These are phyloP conservation scores for Cremastobaeus sp. DNA, from an alignment of 2,888 invertebrate species.

Conservation along the genomic window DNA sequence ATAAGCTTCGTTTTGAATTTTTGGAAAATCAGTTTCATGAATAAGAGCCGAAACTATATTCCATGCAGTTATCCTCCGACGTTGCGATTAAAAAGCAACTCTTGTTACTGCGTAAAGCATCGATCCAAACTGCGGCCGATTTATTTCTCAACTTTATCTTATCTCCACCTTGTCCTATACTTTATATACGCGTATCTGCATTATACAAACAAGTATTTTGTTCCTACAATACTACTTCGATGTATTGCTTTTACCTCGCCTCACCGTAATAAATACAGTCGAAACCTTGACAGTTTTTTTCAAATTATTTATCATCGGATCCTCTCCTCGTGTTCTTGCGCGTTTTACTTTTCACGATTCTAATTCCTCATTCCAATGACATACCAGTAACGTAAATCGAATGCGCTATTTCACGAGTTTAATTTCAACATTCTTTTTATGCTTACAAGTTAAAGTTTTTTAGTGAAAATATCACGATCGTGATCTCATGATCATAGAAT, in stretches of 20 bases:
- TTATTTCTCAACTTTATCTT: slow-evolving; percentile 53
- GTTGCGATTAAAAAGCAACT: slow-evolving; percentile 15
- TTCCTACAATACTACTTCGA: slow-evolving; percentile 43
- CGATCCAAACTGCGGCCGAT: slow-evolving; percentile 35
- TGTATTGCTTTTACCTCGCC: slow-evolving; percentile 50
- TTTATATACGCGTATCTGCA: slow-evolving; percentile 45
- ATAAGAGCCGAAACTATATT: slow-evolving; percentile 34
- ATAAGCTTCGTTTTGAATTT: slow-evolving; percentile 29
- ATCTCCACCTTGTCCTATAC: slow-evolving; percentile 44
- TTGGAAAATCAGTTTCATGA: slow-evolving; percentile 33
- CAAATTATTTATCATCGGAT: slow-evolving; percentile 37
- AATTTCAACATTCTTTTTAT: no score
- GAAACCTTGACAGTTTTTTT: slow-evolving; percentile 51
- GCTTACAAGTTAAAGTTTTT: no score
- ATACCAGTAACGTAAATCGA: slow-evolving; percentile 41
- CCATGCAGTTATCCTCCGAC: slow-evolving; percentile 7
- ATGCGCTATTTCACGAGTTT: slow-evolving; percentile 25
- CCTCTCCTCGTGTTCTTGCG: neutral
- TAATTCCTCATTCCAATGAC: slow-evolving; percentile 51
- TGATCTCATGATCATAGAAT: no score
- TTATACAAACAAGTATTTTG: slow-evolving; percentile 52
- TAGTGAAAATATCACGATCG: no score
- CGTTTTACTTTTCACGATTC: slow-evolving; percentile 5
- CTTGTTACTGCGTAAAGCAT: slow-evolving; percentile 26
- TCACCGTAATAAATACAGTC: slow-evolving; percentile 49